Evolutionary conservation across 1,140 invertebrate species (phyloP), one percentile per base, ranked within the genome.

Genomic region (Tetranychus urticae): DNA sequence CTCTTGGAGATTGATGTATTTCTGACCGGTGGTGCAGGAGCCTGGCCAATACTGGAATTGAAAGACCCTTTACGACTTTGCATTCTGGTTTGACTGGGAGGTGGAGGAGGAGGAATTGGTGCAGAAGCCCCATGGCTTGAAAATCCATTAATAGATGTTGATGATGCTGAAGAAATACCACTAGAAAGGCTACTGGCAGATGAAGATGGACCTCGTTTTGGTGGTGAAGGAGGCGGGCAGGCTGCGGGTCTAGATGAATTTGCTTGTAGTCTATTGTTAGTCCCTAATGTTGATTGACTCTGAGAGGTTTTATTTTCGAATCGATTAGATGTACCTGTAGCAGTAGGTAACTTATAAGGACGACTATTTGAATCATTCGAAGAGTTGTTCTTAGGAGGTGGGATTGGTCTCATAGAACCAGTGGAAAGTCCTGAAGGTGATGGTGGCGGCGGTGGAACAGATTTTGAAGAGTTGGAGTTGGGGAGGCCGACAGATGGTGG

Each of bases 1-100:
- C 58, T 59, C 3, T 60, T 60, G 10, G 52, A 36, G 34, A 61
- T 61, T 10, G 61, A 61, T 33, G 55, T 45, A 34, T 61, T 37
- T 2, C 55, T 35, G 14, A 57, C 10, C 34, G 61, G 61, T 7
- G 55, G 61, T 23, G 61, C 52, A 34, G 61, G 61, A 2, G 35
- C 33, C 3, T 58, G 14, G 57, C 10, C 3, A 10, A 8, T 14
- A 42, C 12, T 58, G 37, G n/a, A 36, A 58, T 4, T 58, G 23
- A 23, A 23, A 23, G 23, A 23, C 23, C 23, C 23, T 23, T 23
- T 23, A 23, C 23, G 23, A 23, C 23, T 23, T 23, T 23, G 23
- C 23, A 23, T 23, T 23, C 23, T n/a, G 12, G 57, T 14, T 42
- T 39, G 57, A 10, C 35, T n/a, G 12, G 57, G 57, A 42, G 57